Evolutionary conservation across 2,113 vertebrate species (phyloP), one percentile per base, ranked within the genome.

Genomic region (Tetrax tetrax): DNA sequence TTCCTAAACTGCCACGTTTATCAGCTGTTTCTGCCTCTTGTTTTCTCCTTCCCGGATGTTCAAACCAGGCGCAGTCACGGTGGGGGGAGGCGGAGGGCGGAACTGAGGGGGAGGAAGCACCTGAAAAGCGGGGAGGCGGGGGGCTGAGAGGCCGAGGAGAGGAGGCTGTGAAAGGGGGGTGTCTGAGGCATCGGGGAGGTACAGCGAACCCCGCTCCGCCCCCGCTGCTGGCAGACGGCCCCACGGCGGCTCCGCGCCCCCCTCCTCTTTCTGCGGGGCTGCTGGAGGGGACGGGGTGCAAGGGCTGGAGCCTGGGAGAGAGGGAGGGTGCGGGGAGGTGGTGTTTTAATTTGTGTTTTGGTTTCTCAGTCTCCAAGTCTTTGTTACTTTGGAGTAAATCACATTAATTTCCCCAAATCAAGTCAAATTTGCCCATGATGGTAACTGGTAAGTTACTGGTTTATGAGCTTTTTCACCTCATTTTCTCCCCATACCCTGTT

Each of bases 11-110:
- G 33, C 9, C 10, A 45, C 9, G 19, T 56, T 63, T 68, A n/a
- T 37, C 19, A 25, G 7, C 10, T 64, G 47, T 60, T 82, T 75
- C 20, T 68, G 16, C 22, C 25, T 57, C 13, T 28, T 45, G 4
- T 53, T 51, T 88, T 43, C 31, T 51, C 10, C 7, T 35, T 37
- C 16, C 33, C 12, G 5, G 17, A 28, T 4, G 12, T 47, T 70
- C 38, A 60, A 35, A 60, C 3, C 13, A 19, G 21, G 38, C 50
- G 3, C 22, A 20, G 18, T 24, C 38, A 19, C 12, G 5, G 14
- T 43, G 41, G 41, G 11, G 2, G 4, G 9, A 1, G 2, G 4
- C 41, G 29, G 4, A 3, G 5, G 7, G 12, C 0, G 0, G 23
- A 43, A 37, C 5, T 59, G 11, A 9, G 3, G 4, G 3, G 14